A percentile compares a stretch with the other conserved stretches of the same genome.
phyloP scores from a whole-genome alignment of 2,113 vertebrate genomes.

The Xenopus borealis region DNA sequence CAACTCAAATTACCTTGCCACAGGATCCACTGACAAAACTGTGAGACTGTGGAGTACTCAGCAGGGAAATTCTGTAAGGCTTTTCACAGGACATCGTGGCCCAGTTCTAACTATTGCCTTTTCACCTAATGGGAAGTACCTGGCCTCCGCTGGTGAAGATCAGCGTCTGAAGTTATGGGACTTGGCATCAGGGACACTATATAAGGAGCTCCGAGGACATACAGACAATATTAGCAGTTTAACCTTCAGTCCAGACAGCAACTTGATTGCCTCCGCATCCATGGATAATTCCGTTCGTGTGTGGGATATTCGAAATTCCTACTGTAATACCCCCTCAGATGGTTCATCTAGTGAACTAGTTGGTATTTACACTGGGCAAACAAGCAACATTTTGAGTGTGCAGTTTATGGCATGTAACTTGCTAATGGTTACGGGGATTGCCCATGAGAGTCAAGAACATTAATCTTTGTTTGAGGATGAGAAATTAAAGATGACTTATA shows the following conservation, averaged over 20 bases:
- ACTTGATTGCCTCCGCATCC: constrained; percentile 85
- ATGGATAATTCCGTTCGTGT: constrained; percentile 93
- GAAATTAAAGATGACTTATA: constrained; percentile 35
- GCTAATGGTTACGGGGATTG: constrained; percentile 90
- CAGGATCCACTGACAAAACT: constrained; percentile 90
- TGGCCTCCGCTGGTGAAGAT: constrained; percentile 91
- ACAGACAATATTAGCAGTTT: constrained; percentile 88
- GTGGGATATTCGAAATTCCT: constrained; percentile 88
- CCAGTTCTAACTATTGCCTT: constrained; percentile 87
- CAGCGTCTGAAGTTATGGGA: constrained; percentile 94
- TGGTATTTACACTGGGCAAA: constrained; percentile 84
- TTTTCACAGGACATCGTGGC: constrained; percentile 92
- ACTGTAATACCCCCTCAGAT: constrained; percentile 70
- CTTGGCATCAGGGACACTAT: constrained; percentile 83
- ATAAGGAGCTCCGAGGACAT: constrained; percentile 91
- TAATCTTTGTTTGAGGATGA: constrained; percentile 54
- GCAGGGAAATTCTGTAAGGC: constrained; percentile 86
- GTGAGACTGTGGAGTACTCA: constrained; percentile 93
- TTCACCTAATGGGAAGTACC: constrained; percentile 88
- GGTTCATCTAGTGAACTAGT: constrained; percentile 90
- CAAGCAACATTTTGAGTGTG: constrained; percentile 85
- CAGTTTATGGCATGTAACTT: constrained; percentile 98
- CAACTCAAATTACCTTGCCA: constrained; percentile 94
- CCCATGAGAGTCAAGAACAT: constrained; percentile 83
- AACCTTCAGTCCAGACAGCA: constrained; percentile 93